Evolutionary conservation across 2,113 vertebrate genomes (phyloP).

Genomic region (Aspidoscelis tigris): DNA sequence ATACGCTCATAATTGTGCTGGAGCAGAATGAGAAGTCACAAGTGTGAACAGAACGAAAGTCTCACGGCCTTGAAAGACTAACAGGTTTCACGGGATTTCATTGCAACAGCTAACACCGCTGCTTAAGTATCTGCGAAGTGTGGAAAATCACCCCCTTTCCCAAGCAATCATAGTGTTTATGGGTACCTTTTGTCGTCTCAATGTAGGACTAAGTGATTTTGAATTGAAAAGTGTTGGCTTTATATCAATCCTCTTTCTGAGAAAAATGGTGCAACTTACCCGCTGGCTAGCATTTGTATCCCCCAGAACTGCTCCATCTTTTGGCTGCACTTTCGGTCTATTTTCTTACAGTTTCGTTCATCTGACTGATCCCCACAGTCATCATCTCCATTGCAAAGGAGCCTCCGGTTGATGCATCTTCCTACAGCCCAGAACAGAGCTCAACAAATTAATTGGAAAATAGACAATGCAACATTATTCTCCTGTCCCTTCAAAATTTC

Average conservation of each 20-base stretch:
- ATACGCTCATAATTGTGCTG: no score
- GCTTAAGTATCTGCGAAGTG: not conserved
- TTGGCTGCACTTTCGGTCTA: constrained; percentile 80
- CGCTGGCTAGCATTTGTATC: constrained; percentile 88
- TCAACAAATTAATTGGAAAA: not conserved
- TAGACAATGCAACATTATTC: not conserved
- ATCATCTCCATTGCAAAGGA: constrained; percentile 91
- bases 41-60: no score
- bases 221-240: not conserved
- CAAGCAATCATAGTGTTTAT: not conserved
- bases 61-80: not conserved
- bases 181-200: not conserved
- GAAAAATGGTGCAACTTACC: constrained; percentile 74
- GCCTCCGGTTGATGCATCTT: constrained; percentile 83
- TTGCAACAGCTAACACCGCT: not conserved
- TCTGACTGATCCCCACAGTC: constrained; percentile 94
- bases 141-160: not conserved
- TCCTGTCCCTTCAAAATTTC: not conserved
- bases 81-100: not conserved
- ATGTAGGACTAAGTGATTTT: not conserved
- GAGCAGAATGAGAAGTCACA: no score
- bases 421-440: constrained; percentile 70
- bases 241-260: not conserved
- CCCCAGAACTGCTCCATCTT: constrained; percentile 88
- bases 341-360: constrained; percentile 82